A percentile compares a stretch with the other conserved stretches of the same genome.
These are phyloP conservation scores for Tigriopus japonicus DNA, from an alignment of 1,140 invertebrate species.

Conservation along the genomic window DNA sequence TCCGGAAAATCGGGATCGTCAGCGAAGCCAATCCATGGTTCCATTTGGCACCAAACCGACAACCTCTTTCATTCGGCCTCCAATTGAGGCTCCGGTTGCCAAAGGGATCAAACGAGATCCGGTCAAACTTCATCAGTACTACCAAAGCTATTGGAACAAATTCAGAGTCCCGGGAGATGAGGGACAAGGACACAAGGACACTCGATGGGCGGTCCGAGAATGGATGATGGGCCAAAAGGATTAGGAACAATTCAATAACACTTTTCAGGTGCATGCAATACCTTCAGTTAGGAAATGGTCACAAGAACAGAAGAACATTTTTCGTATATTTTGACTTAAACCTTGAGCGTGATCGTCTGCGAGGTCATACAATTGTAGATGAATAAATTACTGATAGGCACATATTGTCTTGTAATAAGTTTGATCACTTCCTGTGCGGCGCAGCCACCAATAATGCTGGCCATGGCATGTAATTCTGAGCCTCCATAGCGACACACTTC, in stretches of 20 bases:
- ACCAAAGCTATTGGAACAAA: background rate
- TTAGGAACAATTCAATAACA: no score
- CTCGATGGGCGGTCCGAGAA: background rate
- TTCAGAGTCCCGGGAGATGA: background rate
- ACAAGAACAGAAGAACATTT: no score
- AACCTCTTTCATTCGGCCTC: background rate
- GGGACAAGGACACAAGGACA: background rate
- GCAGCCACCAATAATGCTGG: constrained; percentile 78
- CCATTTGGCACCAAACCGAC: background rate
- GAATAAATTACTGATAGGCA: constrained; percentile 85
- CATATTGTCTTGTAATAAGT: constrained; percentile 88
- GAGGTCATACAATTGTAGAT: constrained; percentile 86
- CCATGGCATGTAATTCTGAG: constrained; percentile 82
- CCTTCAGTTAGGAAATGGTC: no score
- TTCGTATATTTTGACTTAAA: background rate
- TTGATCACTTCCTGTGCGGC: constrained; percentile 93
- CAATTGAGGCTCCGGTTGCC: background rate
- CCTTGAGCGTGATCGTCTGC: background rate
- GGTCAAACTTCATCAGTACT: background rate
- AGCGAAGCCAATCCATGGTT: background rate
- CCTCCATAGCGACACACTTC: constrained; percentile 87
- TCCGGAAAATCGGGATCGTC: background rate
- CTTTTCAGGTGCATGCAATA: no score
- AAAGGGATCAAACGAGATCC: background rate
- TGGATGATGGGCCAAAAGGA: background rate